Conservation (phyloP, 1,140 invertebrate genomes). For the Drosophila sproati region DNA sequence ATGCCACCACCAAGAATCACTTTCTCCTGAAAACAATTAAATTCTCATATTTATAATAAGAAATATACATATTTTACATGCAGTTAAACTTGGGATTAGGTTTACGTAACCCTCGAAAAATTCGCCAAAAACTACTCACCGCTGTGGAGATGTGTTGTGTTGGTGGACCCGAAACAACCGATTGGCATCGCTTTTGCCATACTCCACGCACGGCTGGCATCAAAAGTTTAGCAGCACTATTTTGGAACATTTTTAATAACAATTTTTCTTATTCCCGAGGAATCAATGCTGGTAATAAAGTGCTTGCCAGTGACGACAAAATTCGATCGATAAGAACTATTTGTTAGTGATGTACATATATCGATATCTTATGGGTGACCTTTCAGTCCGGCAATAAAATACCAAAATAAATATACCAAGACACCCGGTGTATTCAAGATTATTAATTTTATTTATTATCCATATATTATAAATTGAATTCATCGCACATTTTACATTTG, state of each 20-base stretch:
- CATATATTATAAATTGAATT: not conserved
- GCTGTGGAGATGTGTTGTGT: constrained; percentile 71
- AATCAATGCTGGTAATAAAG: constrained; percentile 56
- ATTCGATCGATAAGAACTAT: constrained; percentile 7
- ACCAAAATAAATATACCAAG: not conserved
- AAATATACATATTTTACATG: not conserved
- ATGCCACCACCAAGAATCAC: constrained; percentile 78
- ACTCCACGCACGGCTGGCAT: constrained; percentile 76
- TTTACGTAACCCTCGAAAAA: constrained; percentile 78
- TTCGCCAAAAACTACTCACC: constrained; percentile 62
- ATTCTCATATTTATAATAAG: not conserved
- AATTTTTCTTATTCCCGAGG: constrained; percentile 24
- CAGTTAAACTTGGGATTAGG: constrained; percentile 14
- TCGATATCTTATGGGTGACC: constrained; percentile 1
- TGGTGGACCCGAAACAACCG: constrained; percentile 78
- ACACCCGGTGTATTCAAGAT: not conserved
- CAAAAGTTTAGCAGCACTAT: constrained; percentile 78
- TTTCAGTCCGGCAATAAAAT: not conserved
- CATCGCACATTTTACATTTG: not conserved
- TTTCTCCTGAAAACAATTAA: constrained; percentile 69
- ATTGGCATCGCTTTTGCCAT: constrained; percentile 74
- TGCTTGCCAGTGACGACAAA: constrained; percentile 17
- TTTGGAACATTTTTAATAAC: constrained; percentile 75
- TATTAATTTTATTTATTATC: not conserved
- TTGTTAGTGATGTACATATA: not conserved